phyloP scores from a whole-genome alignment of 2,888 invertebrate genomes.

The Cheilosia vulpina region DNA sequence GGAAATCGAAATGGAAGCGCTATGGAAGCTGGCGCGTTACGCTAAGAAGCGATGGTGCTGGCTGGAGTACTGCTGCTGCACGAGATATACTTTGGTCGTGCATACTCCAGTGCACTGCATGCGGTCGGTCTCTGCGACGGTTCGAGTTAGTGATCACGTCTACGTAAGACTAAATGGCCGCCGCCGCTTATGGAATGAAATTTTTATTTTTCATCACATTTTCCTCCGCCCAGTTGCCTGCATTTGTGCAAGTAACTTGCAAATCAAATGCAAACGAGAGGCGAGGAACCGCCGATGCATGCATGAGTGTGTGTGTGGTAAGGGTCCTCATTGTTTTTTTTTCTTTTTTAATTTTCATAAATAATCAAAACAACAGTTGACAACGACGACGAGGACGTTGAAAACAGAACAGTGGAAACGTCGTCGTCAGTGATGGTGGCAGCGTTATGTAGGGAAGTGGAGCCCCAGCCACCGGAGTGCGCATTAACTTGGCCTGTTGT shows the following conservation, averaged over 20 bases:
- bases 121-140: conserved; percentile 64
- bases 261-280: conserved; percentile 72
- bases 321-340: conserved; percentile 57
- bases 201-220: conserved; percentile 61
- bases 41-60: conserved; percentile 39
- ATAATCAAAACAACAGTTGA: conserved; percentile 75
- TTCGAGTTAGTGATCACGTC: conserved; percentile 69
- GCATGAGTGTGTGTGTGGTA: conserved; percentile 42
- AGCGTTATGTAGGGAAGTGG: conserved; percentile 39
- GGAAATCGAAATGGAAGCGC: conserved; percentile 33
- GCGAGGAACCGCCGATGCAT: conserved; percentile 12
- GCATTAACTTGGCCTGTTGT: conserved; percentile 57
- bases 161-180: conserved; percentile 52
- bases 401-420: conserved; percentile 52
- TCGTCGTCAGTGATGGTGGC: conserved; percentile 45
- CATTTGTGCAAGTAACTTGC: conserved; percentile 45
- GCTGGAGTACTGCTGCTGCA: conserved; percentile 69
- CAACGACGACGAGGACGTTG: conserved; percentile 51
- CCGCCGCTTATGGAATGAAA: conserved; percentile 69
- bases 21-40: conserved; percentile 39
- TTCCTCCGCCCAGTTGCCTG: conserved; percentile 10
- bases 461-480: conserved; percentile 24
- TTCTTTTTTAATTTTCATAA: conserved; percentile 73
- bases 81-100: conserved; percentile 69
- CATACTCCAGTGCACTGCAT: conserved; percentile 71